Base-by-base conservation (phyloP, 2,888 invertebrate genomes). In the Eupeodes luniger region DNA sequence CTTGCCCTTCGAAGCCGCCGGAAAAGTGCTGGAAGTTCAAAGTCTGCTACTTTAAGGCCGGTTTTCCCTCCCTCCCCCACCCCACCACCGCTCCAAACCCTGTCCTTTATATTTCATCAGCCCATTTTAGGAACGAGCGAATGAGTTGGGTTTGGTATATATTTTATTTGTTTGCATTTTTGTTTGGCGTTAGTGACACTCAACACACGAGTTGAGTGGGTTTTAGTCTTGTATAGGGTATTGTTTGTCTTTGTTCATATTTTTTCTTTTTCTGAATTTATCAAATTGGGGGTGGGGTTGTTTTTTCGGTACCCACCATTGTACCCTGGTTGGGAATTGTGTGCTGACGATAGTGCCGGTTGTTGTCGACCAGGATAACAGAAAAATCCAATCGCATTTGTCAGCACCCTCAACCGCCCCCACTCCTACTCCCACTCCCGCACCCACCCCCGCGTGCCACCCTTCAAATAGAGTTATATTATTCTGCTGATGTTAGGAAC, bases 131-230 rank as follows among this genome's bases (percentile, higher is more conserved):
- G 59, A 62, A 61, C 61, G 16, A 53, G 47, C 57, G 62, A 27
- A 27, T 27, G 27, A 83, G 57, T 59, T 40, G 34, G 59, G 0
- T 27, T 57, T 2, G 51, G 70, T 19, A 7, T 12, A 12, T 44
- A 64, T 59, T 69, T 55, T 7, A 55, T 76, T 88, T 88, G 87
- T 85, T 88, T 87, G 79, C 83, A 76, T 76, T 85, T 27, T 51
- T 72, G 66, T 66, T 64, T 66, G 11, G 59, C 70, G 64, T 79
- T 69, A 74, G 57, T 64, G 40, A 36, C 47, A 69, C 75, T 76
- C 64, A 36, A 70, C 62, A 27, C 27, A 66, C n/a, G 49, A 80
- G 44, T 76, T 11, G 59, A 80, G 36, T 69, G 76, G 57, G 36
- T 57, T 76, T 76, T 69, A 69, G n/a, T 55, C 27, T 27, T 27